Evolutionary conservation across 2,797 vertebrate genomes (phyloP).

Genomic region (Girardinus metallicus): DNA sequence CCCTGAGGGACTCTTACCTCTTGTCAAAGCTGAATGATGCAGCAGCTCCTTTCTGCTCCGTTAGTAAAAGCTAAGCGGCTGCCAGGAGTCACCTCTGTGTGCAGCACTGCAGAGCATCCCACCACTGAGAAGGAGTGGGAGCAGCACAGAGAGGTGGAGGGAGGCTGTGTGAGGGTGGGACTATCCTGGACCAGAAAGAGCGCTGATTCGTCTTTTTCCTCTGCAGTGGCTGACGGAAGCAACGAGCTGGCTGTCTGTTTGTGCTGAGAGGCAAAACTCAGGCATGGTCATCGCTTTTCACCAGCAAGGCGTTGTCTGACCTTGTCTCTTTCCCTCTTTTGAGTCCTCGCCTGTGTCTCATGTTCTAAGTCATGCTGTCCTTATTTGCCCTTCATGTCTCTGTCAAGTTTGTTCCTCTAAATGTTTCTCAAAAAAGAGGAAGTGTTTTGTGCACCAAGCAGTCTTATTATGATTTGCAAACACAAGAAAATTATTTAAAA

Average conservation of each 20-base stretch:
- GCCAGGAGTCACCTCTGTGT: constrained; percentile 23
- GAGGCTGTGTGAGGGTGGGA: constrained; percentile 49
- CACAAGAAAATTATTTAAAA: not conserved
- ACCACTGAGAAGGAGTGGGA: constrained; percentile 28
- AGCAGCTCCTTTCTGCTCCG: constrained; percentile 37
- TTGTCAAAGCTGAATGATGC: constrained; percentile 36
- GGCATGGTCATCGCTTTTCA: constrained; percentile 40
- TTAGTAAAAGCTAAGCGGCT: constrained; percentile 14
- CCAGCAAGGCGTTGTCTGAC: constrained; percentile 28
- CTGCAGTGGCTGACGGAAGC: constrained; percentile 63
- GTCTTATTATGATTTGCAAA: not conserved
- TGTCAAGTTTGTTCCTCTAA: not conserved
- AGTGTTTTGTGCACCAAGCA: not conserved
- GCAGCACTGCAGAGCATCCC: constrained; percentile 52
- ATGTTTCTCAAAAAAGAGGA: not conserved
- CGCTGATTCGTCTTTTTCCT: constrained; percentile 66
- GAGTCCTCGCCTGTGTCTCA: constrained; percentile 16
- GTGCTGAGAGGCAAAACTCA: constrained; percentile 18
- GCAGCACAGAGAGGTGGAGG: constrained; percentile 23
- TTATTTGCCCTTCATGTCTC: constrained; percentile 19
- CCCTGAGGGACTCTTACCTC: constrained; percentile 55
- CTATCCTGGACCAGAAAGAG: constrained; percentile 18
- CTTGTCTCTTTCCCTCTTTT: constrained; percentile 34
- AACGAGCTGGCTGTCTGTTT: constrained; percentile 1
- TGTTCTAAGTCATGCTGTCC: constrained; percentile 12